Conservation (phyloP, 1,140 invertebrate genomes). For the Copidosoma floridanum region DNA sequence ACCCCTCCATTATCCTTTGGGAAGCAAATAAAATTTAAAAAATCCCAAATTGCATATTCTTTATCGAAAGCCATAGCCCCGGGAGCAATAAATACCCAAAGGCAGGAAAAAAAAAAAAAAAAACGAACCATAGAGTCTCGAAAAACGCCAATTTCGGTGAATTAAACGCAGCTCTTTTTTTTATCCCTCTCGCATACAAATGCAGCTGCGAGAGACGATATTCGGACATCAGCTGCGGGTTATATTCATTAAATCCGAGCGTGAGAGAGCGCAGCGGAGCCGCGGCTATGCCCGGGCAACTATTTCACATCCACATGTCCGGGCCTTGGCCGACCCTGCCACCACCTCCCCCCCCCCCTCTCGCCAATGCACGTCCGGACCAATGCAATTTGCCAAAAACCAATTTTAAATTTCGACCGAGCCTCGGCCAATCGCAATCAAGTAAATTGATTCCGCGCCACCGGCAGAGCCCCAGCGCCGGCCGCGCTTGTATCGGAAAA, state of each 20-base stretch:
- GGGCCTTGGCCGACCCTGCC: not conserved
- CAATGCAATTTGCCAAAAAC: slow-evolving; percentile 31
- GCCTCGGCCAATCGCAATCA: slow-evolving; percentile 27
- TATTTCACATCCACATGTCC: too few species aligned
- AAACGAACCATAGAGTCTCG: too few species aligned
- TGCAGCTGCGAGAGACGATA: not conserved
- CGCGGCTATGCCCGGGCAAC: not conserved
- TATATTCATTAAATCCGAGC: slow-evolving; percentile 8
- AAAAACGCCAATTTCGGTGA: too few species aligned
- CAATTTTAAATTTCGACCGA: slow-evolving; percentile 33
- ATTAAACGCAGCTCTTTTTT: slow-evolving; percentile 12
- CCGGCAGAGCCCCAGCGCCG: too few species aligned
- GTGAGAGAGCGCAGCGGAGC: slow-evolving; percentile 14
- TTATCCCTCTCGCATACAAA: not conserved
- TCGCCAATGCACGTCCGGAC: not conserved
- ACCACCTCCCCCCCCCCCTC: slow-evolving; percentile 1
- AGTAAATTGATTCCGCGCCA: slow-evolving; percentile 23
- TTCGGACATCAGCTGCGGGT: not conserved
- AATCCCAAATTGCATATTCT: too few species aligned
- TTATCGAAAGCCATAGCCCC: too few species aligned
- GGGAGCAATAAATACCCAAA: too few species aligned
- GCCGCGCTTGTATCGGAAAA: slow-evolving; percentile 23
- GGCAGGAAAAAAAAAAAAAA: slow-evolving; percentile 9
- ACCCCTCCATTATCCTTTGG: too few species aligned
- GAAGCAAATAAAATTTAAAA: too few species aligned